Percentiles rank a stretch among this genome's conserved stretches.
phyloP scores from a whole-genome alignment of 2,888 invertebrate genomes.

The Orthonevra nobilis region DNA sequence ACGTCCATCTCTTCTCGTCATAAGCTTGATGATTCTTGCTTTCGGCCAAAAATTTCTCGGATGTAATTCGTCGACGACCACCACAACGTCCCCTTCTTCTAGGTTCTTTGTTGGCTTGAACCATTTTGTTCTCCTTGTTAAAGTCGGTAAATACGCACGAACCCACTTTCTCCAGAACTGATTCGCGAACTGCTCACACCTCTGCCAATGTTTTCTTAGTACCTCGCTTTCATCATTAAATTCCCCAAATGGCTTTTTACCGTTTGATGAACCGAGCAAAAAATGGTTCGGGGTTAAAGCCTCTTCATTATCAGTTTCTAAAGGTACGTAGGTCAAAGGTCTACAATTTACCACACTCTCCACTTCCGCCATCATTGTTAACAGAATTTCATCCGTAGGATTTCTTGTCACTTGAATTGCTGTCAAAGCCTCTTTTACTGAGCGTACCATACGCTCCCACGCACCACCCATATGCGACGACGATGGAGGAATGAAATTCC shows the following conservation, averaged over 20 bases:
- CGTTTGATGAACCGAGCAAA: no score
- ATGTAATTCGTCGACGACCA: neutral
- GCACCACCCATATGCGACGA: no score
- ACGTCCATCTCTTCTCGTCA: neutral
- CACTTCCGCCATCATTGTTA: neutral
- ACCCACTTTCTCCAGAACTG: neutral
- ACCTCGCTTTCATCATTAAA: neutral
- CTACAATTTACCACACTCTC: neutral
- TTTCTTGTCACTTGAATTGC: neutral
- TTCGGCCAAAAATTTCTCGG: neutral
- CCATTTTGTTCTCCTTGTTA: neutral
- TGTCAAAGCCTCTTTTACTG: no score
- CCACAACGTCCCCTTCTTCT: neutral
- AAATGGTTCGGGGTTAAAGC: no score
- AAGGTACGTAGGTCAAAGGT: neutral
- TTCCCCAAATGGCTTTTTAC: neutral
- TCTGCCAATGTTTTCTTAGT: neutral
- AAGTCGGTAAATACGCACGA: neutral
- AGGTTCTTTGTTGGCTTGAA: neutral
- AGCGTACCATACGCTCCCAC: no score
- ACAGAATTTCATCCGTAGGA: neutral
- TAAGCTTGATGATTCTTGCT: no score
- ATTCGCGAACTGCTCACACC: neutral
- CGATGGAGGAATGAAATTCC: no score
- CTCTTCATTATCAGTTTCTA: no score